Evolutionary conservation across 2,888 invertebrate species (phyloP).

Genomic region (Lepidocyrtinus sp.): DNA sequence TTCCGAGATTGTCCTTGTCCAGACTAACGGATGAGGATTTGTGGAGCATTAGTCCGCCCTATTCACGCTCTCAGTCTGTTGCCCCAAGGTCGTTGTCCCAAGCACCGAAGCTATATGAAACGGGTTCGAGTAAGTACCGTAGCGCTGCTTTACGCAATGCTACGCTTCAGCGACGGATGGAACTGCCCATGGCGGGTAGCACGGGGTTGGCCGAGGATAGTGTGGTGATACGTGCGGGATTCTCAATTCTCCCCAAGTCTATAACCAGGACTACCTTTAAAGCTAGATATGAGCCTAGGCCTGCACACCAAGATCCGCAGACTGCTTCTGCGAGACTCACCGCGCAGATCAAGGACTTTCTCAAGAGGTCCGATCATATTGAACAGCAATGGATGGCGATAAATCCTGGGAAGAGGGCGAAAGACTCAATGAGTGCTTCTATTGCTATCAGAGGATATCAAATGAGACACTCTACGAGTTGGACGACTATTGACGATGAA

Average conservation of each 20-base stretch:
- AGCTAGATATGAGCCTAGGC: slow-evolving; percentile 76
- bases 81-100: slow-evolving; percentile 41
- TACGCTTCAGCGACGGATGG: slow-evolving; percentile 36
- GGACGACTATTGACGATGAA: slow-evolving; percentile 66
- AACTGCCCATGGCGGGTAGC: no score
- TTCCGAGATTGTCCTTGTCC: slow-evolving; percentile 47
- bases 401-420: slow-evolving; percentile 74
- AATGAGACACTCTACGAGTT: slow-evolving; percentile 68
- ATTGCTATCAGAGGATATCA: slow-evolving; percentile 68
- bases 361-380: slow-evolving; percentile 87
- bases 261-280: slow-evolving; percentile 65
- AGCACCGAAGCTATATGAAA: slow-evolving; percentile 10
- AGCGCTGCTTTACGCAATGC: no score
- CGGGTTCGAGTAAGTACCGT: background rate
- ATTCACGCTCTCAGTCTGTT: slow-evolving; percentile 50
- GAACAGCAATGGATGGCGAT: slow-evolving; percentile 87
- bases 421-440: slow-evolving; percentile 63
- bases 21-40: slow-evolving; percentile 55
- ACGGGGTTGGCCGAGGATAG: slow-evolving; percentile 63
- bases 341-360: slow-evolving; percentile 84
- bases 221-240: slow-evolving; percentile 68
- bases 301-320: slow-evolving; percentile 83
- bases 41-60: slow-evolving; percentile 50
- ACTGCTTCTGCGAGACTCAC: slow-evolving; percentile 85
- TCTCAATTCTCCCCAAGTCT: slow-evolving; percentile 66